Conservation (phyloP, 2,113 vertebrate genomes). For the Campylorhamphus procurvoides region DNA sequence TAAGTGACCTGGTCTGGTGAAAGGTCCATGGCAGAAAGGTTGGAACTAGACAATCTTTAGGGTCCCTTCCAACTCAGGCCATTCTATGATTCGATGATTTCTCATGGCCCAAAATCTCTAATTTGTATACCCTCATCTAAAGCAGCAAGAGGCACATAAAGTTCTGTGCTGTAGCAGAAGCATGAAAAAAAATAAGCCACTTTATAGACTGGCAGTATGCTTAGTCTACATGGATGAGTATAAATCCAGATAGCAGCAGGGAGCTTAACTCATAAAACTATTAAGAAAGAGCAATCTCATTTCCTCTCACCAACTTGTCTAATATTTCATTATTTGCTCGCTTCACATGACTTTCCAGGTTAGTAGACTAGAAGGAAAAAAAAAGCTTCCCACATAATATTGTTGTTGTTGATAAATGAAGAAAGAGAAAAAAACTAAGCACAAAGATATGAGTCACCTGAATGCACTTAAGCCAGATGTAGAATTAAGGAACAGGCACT, state of each 20-base stretch:
- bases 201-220: neutral
- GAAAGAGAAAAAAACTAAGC: neutral
- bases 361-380: neutral
- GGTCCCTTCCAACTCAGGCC: neutral
- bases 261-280: neutral
- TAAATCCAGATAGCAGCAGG: neutral
- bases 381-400: neutral
- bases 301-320: neutral
- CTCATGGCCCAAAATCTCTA: neutral
- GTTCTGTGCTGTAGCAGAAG: neutral
- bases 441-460: slow-evolving; percentile 13
- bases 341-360: neutral
- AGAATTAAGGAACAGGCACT: slow-evolving; percentile 23
- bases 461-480: slow-evolving; percentile 6
- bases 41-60: neutral
- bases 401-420: slow-evolving; percentile 37
- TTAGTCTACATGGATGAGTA: neutral
- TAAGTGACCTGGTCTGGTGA: neutral
- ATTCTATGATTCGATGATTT: neutral
- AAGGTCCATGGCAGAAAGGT: neutral
- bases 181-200: neutral
- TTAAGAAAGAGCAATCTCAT: neutral
- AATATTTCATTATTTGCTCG: neutral
- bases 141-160: neutral
- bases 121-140: neutral